Base-by-base conservation (phyloP, 2,797 vertebrate species). In the Petrocephalus schoutedeni region DNA sequence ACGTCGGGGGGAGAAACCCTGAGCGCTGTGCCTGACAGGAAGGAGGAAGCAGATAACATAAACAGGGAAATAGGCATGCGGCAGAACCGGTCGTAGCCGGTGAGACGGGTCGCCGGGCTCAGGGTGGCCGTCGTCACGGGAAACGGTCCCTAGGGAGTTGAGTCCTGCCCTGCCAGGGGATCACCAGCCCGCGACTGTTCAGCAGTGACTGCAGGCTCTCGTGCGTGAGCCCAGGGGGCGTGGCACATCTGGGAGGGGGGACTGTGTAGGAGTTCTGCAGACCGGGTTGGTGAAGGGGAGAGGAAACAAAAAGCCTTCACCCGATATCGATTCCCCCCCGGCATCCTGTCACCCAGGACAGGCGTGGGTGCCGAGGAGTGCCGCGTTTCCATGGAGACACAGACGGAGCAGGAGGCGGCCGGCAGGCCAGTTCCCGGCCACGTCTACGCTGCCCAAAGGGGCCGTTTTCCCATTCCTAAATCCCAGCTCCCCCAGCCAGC, bases 351-450 rank as follows among this genome's bases (percentile, higher is more conserved):
- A 84, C 87, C 87, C 41, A 49, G 87, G 53, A 58, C 82, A 23
- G 67, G 49, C 49, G 2, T 57, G 28, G 4, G 59, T 83, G 28
- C 58, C 10, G 32, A 28, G 51, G 10, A 45, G n/a, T 59, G 59
- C 28, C 84, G 9, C n/a, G 87, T 88, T 85, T 86, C 87, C 83
- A 88, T 88, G 87, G 87, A 85, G 82, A 88, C 41, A 3, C 80
- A 56, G 41, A 74, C 41, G 41, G 83, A 86, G 54, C 28, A 32
- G 10, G 32, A 57, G 53, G 14, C 4, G 14, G 53, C 21, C 2
- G 2, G 21, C 5, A 12, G 23, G 84, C 56, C 9, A 32, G 9
- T 85, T 53, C 61, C 14, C 16, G 4, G 36, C 83, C 10, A 4
- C 3, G 19, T 56, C 32, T 71, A 6, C 12, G 49, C 23, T 23